phyloP scores from a whole-genome alignment of 2,113 vertebrate species.

The Scalopus aquaticus region DNA sequence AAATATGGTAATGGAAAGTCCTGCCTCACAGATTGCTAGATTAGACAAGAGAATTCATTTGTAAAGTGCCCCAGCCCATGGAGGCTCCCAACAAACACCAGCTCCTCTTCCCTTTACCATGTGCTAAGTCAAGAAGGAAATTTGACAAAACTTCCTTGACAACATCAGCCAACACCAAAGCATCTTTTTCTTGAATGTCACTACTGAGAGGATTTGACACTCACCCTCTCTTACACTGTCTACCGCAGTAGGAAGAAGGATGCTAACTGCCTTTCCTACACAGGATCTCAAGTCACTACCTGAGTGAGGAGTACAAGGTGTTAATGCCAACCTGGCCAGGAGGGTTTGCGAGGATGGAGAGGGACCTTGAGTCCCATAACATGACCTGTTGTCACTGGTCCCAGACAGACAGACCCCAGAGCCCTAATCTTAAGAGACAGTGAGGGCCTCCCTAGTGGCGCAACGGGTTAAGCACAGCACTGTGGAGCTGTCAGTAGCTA shows the following conservation, averaged over 20 bases:
- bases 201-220: background rate
- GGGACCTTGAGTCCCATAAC: background rate
- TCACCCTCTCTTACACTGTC: background rate
- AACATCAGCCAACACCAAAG: background rate
- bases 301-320: background rate
- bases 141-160: constrained; percentile 21
- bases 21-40: background rate
- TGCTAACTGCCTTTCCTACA: background rate
- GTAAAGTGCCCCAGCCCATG: background rate
- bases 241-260: background rate
- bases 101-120: background rate
- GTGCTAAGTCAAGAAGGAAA: constrained; percentile 25
- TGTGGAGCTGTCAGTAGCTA: too few relatives aligned
- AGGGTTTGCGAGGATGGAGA: background rate
- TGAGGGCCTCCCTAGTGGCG: too few relatives aligned
- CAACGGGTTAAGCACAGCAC: too few relatives aligned
- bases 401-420: too few relatives aligned
- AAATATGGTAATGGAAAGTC: background rate
- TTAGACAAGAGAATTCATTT: background rate
- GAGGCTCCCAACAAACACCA: background rate
- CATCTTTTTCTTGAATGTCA: background rate
- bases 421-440: background rate
- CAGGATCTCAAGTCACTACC: background rate
- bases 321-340: background rate
- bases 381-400: background rate